A percentile compares a stretch with the other conserved stretches of the same genome.
Evolutionary conservation across 2,113 vertebrate species (phyloP).

Genomic region (Lagopus leucura): DNA sequence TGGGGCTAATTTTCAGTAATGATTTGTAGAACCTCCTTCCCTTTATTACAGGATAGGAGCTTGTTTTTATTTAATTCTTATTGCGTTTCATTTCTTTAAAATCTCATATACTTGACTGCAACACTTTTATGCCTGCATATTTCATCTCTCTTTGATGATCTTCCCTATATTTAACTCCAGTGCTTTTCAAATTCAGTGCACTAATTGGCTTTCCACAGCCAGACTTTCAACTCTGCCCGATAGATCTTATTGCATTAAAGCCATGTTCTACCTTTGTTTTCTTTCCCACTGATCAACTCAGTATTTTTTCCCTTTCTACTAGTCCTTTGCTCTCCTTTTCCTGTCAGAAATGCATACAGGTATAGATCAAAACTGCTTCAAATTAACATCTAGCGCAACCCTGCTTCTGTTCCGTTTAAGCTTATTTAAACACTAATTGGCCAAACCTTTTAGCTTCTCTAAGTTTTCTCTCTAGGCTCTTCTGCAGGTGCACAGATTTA

Average conservation of each 20-base stretch:
- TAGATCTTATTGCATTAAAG: background rate
- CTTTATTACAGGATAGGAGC: background rate
- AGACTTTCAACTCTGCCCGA: background rate
- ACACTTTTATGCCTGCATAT: background rate
- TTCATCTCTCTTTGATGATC: slow-evolving; percentile 39
- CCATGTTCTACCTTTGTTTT: background rate
- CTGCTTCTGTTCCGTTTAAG: background rate
- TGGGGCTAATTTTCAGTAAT: background rate
- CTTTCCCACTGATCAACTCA: background rate
- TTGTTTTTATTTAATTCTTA: slow-evolving; percentile 15
- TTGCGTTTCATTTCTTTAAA: background rate
- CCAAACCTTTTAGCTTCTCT: background rate
- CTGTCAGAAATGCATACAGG: background rate
- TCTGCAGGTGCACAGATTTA: background rate
- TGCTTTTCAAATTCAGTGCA: slow-evolving; percentile 15
- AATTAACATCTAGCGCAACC: background rate
- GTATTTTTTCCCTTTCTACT: background rate
- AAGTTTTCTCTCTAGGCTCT: background rate
- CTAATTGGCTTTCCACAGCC: slow-evolving; percentile 63
- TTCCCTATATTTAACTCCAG: background rate
- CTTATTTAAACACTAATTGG: background rate
- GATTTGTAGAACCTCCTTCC: background rate
- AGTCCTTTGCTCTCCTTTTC: background rate
- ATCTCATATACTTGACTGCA: background rate
- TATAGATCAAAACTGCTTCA: background rate